These are phyloP conservation scores for Erpetoichthys calabaricus DNA, from an alignment of 2,797 vertebrate species.

Conservation along the genomic window DNA sequence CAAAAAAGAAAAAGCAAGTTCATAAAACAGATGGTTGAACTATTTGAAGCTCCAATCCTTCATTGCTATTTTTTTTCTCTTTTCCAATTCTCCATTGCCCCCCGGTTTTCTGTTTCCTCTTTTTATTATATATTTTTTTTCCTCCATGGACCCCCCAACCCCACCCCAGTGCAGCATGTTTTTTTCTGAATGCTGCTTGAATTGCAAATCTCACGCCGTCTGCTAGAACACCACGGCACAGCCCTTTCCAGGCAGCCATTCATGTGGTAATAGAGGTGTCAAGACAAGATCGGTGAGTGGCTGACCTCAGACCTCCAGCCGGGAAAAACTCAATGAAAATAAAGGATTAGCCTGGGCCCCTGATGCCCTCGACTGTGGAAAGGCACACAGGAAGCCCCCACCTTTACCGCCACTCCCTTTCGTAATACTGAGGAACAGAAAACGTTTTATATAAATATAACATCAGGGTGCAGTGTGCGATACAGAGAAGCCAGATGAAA, in stretches of 20 bases:
- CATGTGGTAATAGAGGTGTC: slow-evolving; percentile 64
- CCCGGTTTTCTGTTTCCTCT: background rate
- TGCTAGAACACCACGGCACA: slow-evolving; percentile 45
- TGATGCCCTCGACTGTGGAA: slow-evolving; percentile 5
- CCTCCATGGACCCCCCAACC: background rate
- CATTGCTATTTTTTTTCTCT: slow-evolving; percentile 18
- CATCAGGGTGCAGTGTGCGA: too few relatives aligned
- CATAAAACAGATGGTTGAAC: too few relatives aligned
- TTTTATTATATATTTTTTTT: background rate
- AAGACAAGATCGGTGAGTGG: slow-evolving; percentile 17
- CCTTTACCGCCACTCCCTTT: background rate
- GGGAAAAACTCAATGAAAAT: slow-evolving; percentile 10
- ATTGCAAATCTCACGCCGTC: slow-evolving; percentile 65
- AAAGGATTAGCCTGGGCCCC: slow-evolving; percentile 5
- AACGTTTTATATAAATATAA: too few relatives aligned
- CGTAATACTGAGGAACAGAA: too few relatives aligned
- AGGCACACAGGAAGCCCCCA: background rate
- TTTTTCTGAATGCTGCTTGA: slow-evolving; percentile 46
- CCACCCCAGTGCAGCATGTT: slow-evolving; percentile 38
- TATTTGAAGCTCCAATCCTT: slow-evolving; percentile 9
- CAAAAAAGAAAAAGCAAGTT: too few relatives aligned
- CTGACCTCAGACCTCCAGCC: slow-evolving; percentile 4
- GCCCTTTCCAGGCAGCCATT: slow-evolving; percentile 48
- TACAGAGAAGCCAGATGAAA: too few relatives aligned
- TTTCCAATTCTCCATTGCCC: slow-evolving; percentile 17